Evolutionary conservation across 2,113 vertebrate genomes (phyloP).

Genomic region (Rhodinocichla rosea): DNA sequence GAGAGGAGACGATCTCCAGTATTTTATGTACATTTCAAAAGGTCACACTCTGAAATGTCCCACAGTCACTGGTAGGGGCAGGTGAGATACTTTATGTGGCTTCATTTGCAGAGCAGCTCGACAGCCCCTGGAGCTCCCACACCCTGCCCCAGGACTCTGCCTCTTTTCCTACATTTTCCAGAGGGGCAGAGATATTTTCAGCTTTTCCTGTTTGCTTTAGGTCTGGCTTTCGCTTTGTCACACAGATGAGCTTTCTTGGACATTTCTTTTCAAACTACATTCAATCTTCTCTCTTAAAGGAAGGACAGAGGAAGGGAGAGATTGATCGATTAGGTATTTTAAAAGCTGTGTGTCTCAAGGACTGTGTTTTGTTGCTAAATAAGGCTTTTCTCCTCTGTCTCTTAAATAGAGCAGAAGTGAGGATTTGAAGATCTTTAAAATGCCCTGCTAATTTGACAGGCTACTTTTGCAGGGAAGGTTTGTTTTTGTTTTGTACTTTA

Average conservation of each 20-base stretch:
- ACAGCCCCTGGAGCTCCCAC: not conserved
- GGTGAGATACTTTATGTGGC: not conserved
- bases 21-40: not conserved
- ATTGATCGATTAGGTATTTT: conserved; percentile 22
- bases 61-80: not conserved
- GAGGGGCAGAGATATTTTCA: not conserved
- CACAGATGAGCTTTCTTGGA: not conserved
- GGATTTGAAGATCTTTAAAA: conserved; percentile 41
- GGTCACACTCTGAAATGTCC: not conserved
- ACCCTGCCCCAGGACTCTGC: not conserved
- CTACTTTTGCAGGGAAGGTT: conserved; percentile 14
- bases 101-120: not conserved
- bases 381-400: not conserved
- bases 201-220: not conserved
- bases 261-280: not conserved
- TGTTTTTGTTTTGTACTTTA: conserved; percentile 36
- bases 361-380: conserved; percentile 35
- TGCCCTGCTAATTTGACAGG: conserved; percentile 46
- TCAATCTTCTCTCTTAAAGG: not conserved
- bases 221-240: not conserved
- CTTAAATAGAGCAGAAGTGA: conserved; percentile 2
- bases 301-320: not conserved
- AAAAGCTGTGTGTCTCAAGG: conserved; percentile 15
- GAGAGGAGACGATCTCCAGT: not conserved
- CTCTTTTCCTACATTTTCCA: not conserved